phyloP scores from a whole-genome alignment of 2,888 invertebrate species.

The Branchellion lobata region DNA sequence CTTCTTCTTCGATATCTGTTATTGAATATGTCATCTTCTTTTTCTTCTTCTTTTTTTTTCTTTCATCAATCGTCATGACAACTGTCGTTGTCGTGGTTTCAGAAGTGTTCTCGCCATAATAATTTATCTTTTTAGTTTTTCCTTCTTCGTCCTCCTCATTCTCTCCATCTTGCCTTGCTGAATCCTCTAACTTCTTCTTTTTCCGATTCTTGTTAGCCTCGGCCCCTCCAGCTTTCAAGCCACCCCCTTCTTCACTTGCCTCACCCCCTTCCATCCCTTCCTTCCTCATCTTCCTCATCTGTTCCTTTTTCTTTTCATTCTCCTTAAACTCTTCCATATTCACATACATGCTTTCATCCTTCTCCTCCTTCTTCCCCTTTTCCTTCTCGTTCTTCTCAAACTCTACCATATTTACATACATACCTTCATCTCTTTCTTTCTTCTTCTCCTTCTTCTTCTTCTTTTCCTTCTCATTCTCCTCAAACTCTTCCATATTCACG shows the following conservation, averaged over 20 bases:
- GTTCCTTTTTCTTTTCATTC: constrained; percentile 4
- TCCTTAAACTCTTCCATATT: not conserved
- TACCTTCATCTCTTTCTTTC: not conserved
- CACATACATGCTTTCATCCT: not conserved
- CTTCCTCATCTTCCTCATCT: not conserved
- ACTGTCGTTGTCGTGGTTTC: not conserved
- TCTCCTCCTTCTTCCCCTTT: constrained; percentile 1
- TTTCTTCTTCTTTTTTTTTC: not conserved
- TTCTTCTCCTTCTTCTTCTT: not conserved
- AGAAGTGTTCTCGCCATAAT: not conserved
- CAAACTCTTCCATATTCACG: not conserved
- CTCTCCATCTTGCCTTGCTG: not conserved
- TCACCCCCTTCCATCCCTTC: not conserved
- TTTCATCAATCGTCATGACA: not conserved
- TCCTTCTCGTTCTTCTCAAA: not conserved
- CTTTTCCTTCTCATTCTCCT: not conserved
- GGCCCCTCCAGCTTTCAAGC: not conserved
- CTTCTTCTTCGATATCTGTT: not conserved
- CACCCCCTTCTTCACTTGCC: not conserved
- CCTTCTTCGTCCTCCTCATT: not conserved
- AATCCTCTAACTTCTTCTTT: not conserved
- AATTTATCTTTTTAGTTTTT: not conserved
- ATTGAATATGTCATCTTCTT: not conserved
- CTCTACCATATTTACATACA: not conserved
- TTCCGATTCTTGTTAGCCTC: not conserved